A percentile compares a stretch with the other conserved stretches of the same genome.
Conservation (phyloP, 2,113 vertebrate species). For the Nothobranchius furzeri region DNA sequence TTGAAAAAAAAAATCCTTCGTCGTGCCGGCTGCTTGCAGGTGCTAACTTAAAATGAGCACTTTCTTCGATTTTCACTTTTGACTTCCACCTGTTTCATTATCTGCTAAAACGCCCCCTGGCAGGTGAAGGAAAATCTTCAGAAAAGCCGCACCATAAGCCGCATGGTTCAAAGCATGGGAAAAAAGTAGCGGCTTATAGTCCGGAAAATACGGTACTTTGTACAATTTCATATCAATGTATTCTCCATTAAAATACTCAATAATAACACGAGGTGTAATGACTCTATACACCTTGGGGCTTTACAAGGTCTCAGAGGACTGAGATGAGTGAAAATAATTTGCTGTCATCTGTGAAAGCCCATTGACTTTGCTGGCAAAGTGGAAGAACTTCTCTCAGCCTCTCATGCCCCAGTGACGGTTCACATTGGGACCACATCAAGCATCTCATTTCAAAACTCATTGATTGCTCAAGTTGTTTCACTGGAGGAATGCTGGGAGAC, state of each 20-base stretch:
- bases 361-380: slow-evolving; percentile 8
- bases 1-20: no score
- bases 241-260: slow-evolving; percentile 10
- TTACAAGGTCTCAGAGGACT: slow-evolving; percentile 15
- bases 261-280: not conserved
- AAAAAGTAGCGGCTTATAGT: no score
- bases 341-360: slow-evolving; percentile 6
- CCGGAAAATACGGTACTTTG: not conserved
- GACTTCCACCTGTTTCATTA: no score
- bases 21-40: no score
- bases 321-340: slow-evolving; percentile 17
- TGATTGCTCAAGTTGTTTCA: slow-evolving; percentile 51
- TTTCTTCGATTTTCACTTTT: no score
- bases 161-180: no score
- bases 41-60: no score
- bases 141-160: no score
- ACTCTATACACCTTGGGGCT: not conserved
- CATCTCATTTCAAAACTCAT: slow-evolving; percentile 23
- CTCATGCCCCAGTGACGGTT: not conserved
- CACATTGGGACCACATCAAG: not conserved
- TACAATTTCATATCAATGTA: not conserved
- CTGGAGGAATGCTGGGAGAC: slow-evolving; percentile 5
- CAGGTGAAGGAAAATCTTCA: no score
- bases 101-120: no score
- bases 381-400: not conserved